Evolutionary conservation across 1,140 invertebrate species (phyloP).

Genomic region (Varroa destructor): DNA sequence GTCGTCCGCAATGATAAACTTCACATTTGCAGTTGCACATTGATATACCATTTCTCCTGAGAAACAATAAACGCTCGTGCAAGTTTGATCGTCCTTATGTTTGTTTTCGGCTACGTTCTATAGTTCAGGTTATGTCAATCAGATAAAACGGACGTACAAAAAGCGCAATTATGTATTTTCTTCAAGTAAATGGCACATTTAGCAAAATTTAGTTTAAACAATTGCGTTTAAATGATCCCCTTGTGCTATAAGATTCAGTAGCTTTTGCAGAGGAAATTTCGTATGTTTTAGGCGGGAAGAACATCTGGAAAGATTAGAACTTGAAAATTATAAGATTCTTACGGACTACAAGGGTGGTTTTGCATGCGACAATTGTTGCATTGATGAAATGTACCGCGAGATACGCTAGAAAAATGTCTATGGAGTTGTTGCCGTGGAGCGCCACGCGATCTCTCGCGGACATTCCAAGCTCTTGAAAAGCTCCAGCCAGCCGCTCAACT

Average conservation of each 20-base stretch:
- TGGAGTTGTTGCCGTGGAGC: slow-evolving; percentile 5
- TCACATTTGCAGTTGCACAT: background rate
- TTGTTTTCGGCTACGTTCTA: no score
- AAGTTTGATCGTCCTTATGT: no score
- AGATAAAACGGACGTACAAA: no score
- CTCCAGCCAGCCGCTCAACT: background rate
- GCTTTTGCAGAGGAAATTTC: no score
- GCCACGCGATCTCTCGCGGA: slow-evolving; percentile 13
- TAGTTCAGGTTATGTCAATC: no score
- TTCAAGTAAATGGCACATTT: no score
- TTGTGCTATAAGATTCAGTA: no score
- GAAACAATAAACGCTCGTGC: background rate
- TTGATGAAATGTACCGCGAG: slow-evolving; percentile 19
- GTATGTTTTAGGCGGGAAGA: no score
- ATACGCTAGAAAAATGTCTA: background rate
- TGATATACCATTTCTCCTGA: slow-evolving; percentile 21
- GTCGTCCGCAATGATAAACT: slow-evolving; percentile 14
- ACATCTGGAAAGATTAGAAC: no score
- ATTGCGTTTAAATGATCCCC: no score
- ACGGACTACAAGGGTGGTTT: slow-evolving; percentile 1
- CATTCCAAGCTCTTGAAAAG: slow-evolving; percentile 4
- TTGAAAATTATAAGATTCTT: background rate
- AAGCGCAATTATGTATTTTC: no score
- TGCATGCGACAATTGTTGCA: slow-evolving; percentile 6
- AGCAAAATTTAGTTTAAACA: no score